Evolutionary conservation across 2,113 vertebrate genomes (phyloP), one percentile per base, ranked within the genome.

Genomic region (Corythaeola cristata): DNA sequence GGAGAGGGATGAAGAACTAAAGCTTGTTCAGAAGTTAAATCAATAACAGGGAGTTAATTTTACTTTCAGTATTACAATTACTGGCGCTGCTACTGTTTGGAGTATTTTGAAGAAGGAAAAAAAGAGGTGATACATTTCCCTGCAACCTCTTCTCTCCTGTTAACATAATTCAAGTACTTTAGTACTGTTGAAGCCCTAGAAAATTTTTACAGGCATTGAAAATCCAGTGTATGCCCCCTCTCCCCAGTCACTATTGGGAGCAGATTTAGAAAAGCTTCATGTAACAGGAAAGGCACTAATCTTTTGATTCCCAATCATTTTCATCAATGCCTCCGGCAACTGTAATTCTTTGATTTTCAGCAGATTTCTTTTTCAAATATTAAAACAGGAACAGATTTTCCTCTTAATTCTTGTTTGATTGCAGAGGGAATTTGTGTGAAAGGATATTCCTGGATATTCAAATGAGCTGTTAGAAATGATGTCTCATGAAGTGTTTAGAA

Each of bases 311-410:
- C 72, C 37, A 71, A 44, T 28, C 44, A n/a, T 23, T 47, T 37
- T 49, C 78, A 59, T 37, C 80, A 78, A 28, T 35, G 80, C 83
- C 86, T 93, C 41, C 0, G 1, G 90, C 88, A 86, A 88, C 16
- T 9, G 21, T 5, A 47, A 71, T 28, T 72, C 76, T 77, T 94
- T 92, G 56, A 89, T 93, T 95, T 96, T 50, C 45, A 87, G 66
- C 86, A 95, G 86, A 85, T 90, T 84, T 87, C 87, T 81, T 78
- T 88, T 78, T 72, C 78, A 95, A 81, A 60, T 45, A 78, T 41
- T 94, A 85, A 88, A 96, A 88, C 71, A 90, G n/a, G 92, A 94
- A 88, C 90, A 95, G 80, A 93, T 91, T 96, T 94, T 92, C 76
- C 69, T 89, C 53, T 90, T 78, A 78, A 92, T 92, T 95, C 60